A percentile compares a stretch with the other conserved stretches of the same genome.
Evolutionary conservation across 2,113 vertebrate species (phyloP).

Genomic region (Galeopterus variegatus): DNA sequence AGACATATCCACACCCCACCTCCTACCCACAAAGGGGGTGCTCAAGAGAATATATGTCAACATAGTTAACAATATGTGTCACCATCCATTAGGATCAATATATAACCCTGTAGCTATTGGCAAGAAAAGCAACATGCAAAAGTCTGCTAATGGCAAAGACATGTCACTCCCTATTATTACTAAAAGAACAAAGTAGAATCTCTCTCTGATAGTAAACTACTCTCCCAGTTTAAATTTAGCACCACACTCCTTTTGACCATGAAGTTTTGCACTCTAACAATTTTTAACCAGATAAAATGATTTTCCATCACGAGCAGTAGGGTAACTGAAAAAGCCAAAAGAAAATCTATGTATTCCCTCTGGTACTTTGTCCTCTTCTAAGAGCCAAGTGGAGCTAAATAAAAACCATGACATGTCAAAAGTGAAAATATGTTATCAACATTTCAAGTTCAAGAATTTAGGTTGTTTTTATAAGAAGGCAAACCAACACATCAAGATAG

Average conservation of each 20-base stretch:
- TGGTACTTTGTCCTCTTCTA: slow-evolving; percentile 43
- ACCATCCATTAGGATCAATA: slow-evolving; percentile 82
- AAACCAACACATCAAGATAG: background rate
- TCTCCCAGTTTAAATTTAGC: slow-evolving; percentile 82
- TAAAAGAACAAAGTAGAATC: slow-evolving; percentile 52
- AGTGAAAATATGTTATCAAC: slow-evolving; percentile 63
- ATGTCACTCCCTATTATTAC: slow-evolving; percentile 76
- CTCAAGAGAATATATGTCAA: slow-evolving; percentile 81
- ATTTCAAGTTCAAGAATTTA: slow-evolving; percentile 68
- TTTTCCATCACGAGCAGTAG: slow-evolving; percentile 33
- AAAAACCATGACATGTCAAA: slow-evolving; percentile 54
- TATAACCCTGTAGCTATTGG: slow-evolving; percentile 79
- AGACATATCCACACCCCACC: slow-evolving; percentile 6
- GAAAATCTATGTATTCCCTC: slow-evolving; percentile 55
- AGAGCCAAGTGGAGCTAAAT: slow-evolving; percentile 70
- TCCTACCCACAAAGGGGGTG: slow-evolving; percentile 63
- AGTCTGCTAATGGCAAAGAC: slow-evolving; percentile 86
- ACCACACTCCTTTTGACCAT: slow-evolving; percentile 70
- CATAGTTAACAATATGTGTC: slow-evolving; percentile 88
- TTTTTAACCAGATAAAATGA: slow-evolving; percentile 74
- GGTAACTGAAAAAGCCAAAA: slow-evolving; percentile 54
- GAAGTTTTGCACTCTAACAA: slow-evolving; percentile 67
- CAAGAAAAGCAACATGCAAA: slow-evolving; percentile 73
- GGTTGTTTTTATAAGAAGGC: slow-evolving; percentile 48
- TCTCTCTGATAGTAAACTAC: slow-evolving; percentile 69